Evolutionary conservation across 2,797 vertebrate species (phyloP).

Genomic region (Kryptopterus vitreolus): DNA sequence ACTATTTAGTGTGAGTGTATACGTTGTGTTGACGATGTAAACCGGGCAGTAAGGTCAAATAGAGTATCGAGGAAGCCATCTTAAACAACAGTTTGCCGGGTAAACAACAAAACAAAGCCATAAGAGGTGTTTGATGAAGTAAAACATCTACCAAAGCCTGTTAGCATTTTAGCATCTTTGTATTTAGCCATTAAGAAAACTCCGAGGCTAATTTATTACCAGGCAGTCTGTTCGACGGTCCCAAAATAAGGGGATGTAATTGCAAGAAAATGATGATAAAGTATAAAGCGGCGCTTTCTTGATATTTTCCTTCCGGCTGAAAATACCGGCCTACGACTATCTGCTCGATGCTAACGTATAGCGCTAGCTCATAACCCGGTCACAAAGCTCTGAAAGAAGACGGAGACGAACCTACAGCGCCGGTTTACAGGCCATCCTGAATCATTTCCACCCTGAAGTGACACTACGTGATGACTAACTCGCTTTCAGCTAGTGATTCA

Average conservation of each 20-base stretch:
- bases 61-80: constrained; percentile 21
- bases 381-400: constrained; percentile 23
- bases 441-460: constrained; percentile 54
- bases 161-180: constrained; percentile 28
- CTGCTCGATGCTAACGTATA: not conserved
- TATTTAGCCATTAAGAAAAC: constrained; percentile 8
- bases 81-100: not conserved
- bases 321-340: not conserved
- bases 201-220: not conserved
- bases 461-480: constrained; percentile 58
- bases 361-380: constrained; percentile 15
- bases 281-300: not conserved
- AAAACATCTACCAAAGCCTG: constrained; percentile 34
- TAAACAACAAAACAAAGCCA: too few species aligned
- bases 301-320: not conserved
- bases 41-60: constrained; percentile 40
- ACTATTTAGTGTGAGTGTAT: constrained; percentile 26
- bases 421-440: constrained; percentile 48
- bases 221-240: not conserved
- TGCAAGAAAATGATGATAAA: not conserved
- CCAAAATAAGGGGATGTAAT: not conserved
- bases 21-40: constrained; percentile 46
- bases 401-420: constrained; percentile 36
- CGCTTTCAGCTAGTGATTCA: constrained; percentile 53
- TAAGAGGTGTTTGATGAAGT: constrained; percentile 21